Percentiles rank a stretch among this genome's conserved stretches.
Evolutionary conservation across 2,113 vertebrate species (phyloP).

Genomic region (Pogonocichla stellata): DNA sequence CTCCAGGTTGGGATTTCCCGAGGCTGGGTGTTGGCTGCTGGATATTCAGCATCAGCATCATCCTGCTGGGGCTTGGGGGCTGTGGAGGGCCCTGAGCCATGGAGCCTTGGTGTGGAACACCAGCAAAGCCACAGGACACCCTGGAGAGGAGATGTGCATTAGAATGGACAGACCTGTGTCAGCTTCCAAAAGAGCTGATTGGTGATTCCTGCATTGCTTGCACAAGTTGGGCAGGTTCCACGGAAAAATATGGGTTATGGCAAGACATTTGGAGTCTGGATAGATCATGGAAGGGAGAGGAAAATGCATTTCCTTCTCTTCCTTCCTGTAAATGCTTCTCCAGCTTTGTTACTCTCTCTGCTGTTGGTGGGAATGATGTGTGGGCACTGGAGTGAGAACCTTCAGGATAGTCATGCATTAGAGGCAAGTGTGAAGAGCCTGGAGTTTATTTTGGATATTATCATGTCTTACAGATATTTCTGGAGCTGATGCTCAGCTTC

Average conservation of each 20-base stretch:
- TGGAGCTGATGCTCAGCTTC: background rate
- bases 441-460: background rate
- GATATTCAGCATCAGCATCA: background rate
- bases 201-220: background rate
- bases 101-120: background rate
- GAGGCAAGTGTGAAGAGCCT: background rate
- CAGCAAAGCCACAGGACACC: background rate
- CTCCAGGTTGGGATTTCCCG: background rate
- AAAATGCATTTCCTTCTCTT: background rate
- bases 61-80: background rate
- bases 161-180: accelerated
- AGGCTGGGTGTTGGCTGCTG: background rate
- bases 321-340: background rate
- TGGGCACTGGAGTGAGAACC: background rate
- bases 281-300: background rate
- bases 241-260: background rate
- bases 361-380: background rate
- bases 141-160: background rate
- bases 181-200: background rate
- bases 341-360: background rate
- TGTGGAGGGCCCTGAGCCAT: background rate
- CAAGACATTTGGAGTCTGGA: background rate
- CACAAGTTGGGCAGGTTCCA: background rate
- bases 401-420: background rate
- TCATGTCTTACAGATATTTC: background rate